A percentile compares a stretch with the other conserved stretches of the same genome.
Conservation (phyloP, 1,140 invertebrate genomes). For the Euborellia annulipes region DNA sequence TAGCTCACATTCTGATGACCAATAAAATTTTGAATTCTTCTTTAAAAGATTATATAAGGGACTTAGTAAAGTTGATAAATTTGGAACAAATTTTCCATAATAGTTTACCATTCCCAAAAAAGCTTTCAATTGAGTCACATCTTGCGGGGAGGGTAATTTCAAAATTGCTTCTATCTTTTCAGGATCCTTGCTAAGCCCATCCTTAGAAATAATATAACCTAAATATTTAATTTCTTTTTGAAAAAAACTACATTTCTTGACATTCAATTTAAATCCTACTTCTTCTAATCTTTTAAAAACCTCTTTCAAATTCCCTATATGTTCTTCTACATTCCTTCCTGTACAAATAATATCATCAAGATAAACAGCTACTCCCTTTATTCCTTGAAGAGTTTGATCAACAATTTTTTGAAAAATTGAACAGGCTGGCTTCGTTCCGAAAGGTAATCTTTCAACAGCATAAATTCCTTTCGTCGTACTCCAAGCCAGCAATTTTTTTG, state of each 20-base stretch:
- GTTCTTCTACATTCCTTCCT: conserved; percentile 16
- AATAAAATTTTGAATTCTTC: conserved; percentile 12
- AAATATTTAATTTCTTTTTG: conserved; percentile 18
- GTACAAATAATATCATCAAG: conserved; percentile 25
- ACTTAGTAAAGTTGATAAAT: conserved; percentile 15
- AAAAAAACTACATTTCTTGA: conserved; percentile 20
- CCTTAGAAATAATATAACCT: conserved; percentile 19
- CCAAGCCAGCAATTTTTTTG: not conserved
- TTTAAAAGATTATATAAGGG: conserved; percentile 20
- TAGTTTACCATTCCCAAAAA: conserved; percentile 27
- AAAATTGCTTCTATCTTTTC: conserved; percentile 24
- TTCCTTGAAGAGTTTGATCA: conserved; percentile 20
- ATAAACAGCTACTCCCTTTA: conserved; percentile 13
- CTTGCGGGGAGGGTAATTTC: conserved; percentile 20
- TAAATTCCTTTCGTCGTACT: conserved; percentile 21
- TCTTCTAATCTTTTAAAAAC: conserved; percentile 15
- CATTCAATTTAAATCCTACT: conserved; percentile 14
- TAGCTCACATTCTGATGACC: conserved; percentile 12
- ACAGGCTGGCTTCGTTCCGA: conserved; percentile 21
- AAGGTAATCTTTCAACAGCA: conserved; percentile 20
- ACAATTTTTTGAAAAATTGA: conserved; percentile 28
- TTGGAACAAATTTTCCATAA: conserved; percentile 24
- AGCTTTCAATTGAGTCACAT: conserved; percentile 19
- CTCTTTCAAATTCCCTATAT: conserved; percentile 13
- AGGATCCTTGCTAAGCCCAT: conserved; percentile 19